Base-by-base conservation (phyloP, 2,888 invertebrate genomes). In the Ectropis crepuscularia region DNA sequence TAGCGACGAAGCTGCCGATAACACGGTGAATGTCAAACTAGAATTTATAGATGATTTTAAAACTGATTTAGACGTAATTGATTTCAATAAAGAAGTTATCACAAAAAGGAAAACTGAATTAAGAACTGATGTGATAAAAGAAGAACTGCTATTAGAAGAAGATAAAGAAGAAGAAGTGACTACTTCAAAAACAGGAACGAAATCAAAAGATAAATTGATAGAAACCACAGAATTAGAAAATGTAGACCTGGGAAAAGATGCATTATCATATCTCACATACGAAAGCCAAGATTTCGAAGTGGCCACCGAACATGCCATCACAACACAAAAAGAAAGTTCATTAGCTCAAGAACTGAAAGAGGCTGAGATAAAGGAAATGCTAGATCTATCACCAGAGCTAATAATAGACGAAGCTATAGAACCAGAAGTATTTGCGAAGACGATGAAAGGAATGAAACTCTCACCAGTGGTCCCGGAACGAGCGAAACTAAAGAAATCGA, bases 191-290 rank as follows among this genome's bases (percentile, higher is more conserved):
- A 49, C 6, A 50, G 16, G 38, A 46, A 55, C 0, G 2, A 6
- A 38, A 28, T 55, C 42, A 5, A 53, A 59, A n/a, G 70, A 70
- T 6, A 42, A 74, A 61, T 39, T 66, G 0, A 66, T 64, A 16
- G 68, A 63, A 67, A 58, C 71, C 0, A 77, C 75, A 39, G 78
- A 74, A 10, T 57, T 84, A 8, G 86, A 84, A 46, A 76, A 71
- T 0, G 82, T 92, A 0, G 92, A 92, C 72, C 74, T 92, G 55
- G 92, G 86, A 0, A 92, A 88, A 78, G 92, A 92, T 39, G 92
- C 92, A 0, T 62, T 92, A 0, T 87, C 91, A 0, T 91, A 90
- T 63, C 75, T 92, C 0, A 83, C 88, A 36, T 89, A 84, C 48
- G 90, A 89, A 53, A 86, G 80, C 59, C 80, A 82, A 65, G 83